Percentiles rank a stretch among this genome's conserved stretches.
These are phyloP conservation scores for Hoplostethus atlanticus DNA, from an alignment of 2,797 vertebrate species.

Conservation along the genomic window DNA sequence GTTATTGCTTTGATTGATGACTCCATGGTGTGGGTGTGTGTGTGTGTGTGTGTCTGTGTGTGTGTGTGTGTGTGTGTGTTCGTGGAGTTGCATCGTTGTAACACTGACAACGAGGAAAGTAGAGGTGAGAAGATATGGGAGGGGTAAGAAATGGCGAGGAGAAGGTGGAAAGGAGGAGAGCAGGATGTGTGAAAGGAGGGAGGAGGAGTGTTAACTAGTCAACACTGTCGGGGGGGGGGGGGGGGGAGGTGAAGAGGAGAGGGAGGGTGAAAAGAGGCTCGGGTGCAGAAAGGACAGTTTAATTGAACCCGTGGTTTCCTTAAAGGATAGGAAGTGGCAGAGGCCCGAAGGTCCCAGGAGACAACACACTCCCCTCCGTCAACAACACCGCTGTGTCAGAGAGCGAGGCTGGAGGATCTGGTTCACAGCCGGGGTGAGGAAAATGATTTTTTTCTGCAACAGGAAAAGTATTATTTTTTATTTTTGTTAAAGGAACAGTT, in stretches of 20 bases:
- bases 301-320: conserved; percentile 21
- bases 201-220: conserved; percentile 6
- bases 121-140: conserved; percentile 1
- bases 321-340: too few relatives aligned
- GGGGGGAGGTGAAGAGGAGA: background rate
- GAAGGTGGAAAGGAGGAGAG: background rate
- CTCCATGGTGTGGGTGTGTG: background rate
- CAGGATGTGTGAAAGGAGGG: background rate
- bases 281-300: conserved; percentile 14
- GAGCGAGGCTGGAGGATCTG: conserved; percentile 38
- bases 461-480: background rate
- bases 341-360: background rate
- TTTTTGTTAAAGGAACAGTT: background rate
- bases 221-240: background rate
- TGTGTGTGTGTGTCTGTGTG: conserved; percentile 7
- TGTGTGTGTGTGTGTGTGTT: conserved; percentile 1
- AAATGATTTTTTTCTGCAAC: conserved; percentile 37
- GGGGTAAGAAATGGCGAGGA: conserved; percentile 5
- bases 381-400: conserved; percentile 12
- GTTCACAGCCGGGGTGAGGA: conserved; percentile 31
- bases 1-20: background rate
- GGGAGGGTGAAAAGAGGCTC: background rate
- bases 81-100: conserved; percentile 10
- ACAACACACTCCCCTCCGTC: conserved; percentile 8
- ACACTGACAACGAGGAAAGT: conserved; percentile 45